These are phyloP conservation scores for Dasypolia templi DNA, from an alignment of 2,888 invertebrate genomes.

Conservation along the genomic window DNA sequence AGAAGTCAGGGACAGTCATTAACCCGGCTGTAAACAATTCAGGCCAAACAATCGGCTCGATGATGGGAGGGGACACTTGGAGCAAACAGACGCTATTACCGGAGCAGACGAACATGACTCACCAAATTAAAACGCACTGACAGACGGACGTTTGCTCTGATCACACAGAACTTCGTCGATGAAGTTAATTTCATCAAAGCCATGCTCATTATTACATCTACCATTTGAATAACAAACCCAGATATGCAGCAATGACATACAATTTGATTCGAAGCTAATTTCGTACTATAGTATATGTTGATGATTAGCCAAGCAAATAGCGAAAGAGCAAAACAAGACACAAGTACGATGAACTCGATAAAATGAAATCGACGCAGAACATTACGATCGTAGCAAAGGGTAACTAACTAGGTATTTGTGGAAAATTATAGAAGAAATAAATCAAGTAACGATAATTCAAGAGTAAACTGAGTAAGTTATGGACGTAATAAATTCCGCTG, in stretches of 20 bases:
- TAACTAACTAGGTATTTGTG: slow-evolving; percentile 66
- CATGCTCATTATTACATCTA: slow-evolving; percentile 35
- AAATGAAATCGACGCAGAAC: slow-evolving; percentile 53
- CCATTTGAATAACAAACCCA: slow-evolving; percentile 47
- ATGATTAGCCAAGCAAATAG: slow-evolving; percentile 76
- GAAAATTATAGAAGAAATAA: slow-evolving; percentile 67
- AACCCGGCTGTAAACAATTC: slow-evolving; percentile 83
- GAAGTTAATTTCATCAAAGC: slow-evolving; percentile 50
- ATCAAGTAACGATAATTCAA: slow-evolving; percentile 70
- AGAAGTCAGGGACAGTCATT: slow-evolving; percentile 85
- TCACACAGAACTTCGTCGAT: slow-evolving; percentile 51
- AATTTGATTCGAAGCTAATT: slow-evolving; percentile 70
- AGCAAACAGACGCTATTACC: slow-evolving; percentile 76
- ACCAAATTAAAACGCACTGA: slow-evolving; percentile 70
- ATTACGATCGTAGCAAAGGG: slow-evolving; percentile 58
- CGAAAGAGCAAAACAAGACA: slow-evolving; percentile 68
- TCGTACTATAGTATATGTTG: slow-evolving; percentile 72
- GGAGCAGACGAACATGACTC: slow-evolving; percentile 79
- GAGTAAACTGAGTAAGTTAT: slow-evolving; percentile 69
- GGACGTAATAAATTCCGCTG: slow-evolving; percentile 70
- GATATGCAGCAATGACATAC: slow-evolving; percentile 60
- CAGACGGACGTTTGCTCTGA: slow-evolving; percentile 56
- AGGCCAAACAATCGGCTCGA: slow-evolving; percentile 81
- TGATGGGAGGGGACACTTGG: slow-evolving; percentile 77
- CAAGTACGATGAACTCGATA: slow-evolving; percentile 75